Evolutionary conservation across 2,113 vertebrate genomes (phyloP), one percentile per base, ranked within the genome.

Genomic region (Myodes glareolus): DNA sequence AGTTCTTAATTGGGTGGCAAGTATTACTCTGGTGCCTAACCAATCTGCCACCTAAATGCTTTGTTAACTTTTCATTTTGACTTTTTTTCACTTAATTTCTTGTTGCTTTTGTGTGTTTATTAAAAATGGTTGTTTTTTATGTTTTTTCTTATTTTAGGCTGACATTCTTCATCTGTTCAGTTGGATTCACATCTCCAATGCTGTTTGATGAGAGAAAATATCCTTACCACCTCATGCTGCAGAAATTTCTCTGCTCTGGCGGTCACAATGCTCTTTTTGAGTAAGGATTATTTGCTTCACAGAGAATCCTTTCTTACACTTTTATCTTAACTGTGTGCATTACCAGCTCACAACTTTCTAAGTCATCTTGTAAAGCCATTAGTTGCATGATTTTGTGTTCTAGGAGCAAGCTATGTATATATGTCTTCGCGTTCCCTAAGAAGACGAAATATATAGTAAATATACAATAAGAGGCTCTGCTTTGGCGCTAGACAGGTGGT

Each of bases 131-230:
- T 97, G 70, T 61, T 96, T 91, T 92, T 33, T 65, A 16, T 52
- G 58, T 11, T 67, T 55, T 29, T 39, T 12, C 68, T 45, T 70
- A 50, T 78, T 95, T 94, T 98, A 99, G 99, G 97, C 96, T 99
- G 97, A 99, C 99, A 3, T 99, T 99, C 98, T 99, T 99, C 98
- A 99, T 99, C 98, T 99, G 99, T 98, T 99, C 99, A 7, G 99
- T 99, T 98, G 99, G 99, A 63, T 99, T 99, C 97, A 99, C 99
- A 36, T 99, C 99, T 4, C 99, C 99, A 78, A 99, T 99, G 99
- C 93, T 99, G 94, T 99, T 99, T 97, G 99, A 99, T 96, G 99
- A 99, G 97, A 98, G 99, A 87, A 99, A 99, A 95, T 99, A 99
- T 92, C 99, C 99, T 7, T 99, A 99, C 98, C 99, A 99, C 95